Conservation (phyloP, 2,888 invertebrate species). For the Thecocarcelia acutangulata region DNA sequence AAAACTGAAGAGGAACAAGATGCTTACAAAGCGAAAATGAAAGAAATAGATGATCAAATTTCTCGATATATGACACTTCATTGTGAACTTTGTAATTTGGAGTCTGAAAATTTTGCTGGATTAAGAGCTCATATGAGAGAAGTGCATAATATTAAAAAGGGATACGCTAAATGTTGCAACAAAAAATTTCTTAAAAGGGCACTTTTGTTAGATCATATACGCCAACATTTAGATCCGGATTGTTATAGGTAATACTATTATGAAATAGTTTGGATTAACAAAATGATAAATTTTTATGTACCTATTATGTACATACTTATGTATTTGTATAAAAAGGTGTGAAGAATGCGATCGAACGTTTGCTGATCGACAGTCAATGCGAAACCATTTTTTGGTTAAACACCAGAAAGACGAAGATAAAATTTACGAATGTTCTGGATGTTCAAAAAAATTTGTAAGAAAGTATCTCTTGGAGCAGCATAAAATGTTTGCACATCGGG, state of each 20-base stretch:
- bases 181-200: conserved; percentile 78
- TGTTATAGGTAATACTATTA: conserved; percentile 52
- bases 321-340: conserved; percentile 68
- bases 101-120: conserved; percentile 68
- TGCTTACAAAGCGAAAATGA: conserved; percentile 70
- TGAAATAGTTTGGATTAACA: neutral
- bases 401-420: conserved; percentile 79
- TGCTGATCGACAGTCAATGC: conserved; percentile 77
- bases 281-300: neutral
- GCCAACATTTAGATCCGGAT: conserved; percentile 78
- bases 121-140: conserved; percentile 68
- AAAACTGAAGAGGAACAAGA: conserved; percentile 53
- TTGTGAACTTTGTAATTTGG: conserved; percentile 77
- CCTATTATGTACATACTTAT: too few species aligned
- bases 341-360: conserved; percentile 73
- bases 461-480: conserved; percentile 79
- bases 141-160: conserved; percentile 72
- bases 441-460: conserved; percentile 78
- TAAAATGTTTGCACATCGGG: conserved; percentile 73
- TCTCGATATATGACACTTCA: conserved; percentile 77
- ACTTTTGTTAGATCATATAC: conserved; percentile 78
- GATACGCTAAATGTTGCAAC: conserved; percentile 78
- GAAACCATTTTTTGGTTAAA: conserved; percentile 78
- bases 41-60: conserved; percentile 78
- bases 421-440: conserved; percentile 78